Evolutionary conservation across 2,888 invertebrate genomes (phyloP).

Genomic region (Drosophila birchii): DNA sequence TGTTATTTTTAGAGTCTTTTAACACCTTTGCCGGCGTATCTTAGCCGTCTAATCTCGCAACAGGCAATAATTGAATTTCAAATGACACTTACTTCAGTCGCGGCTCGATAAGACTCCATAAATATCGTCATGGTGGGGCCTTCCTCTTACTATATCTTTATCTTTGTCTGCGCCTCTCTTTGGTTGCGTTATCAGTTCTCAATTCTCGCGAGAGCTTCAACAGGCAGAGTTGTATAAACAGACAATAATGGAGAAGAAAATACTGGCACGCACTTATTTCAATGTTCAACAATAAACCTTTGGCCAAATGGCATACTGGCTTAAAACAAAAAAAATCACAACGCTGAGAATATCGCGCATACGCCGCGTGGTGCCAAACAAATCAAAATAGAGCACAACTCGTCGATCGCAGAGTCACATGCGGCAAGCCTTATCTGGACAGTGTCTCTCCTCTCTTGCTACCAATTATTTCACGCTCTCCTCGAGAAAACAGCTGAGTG

Average conservation of each 20-base stretch:
- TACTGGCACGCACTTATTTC: slow-evolving; percentile 38
- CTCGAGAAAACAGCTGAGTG: slow-evolving; percentile 57
- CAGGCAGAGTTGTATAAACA: slow-evolving; percentile 11
- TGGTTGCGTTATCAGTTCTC: slow-evolving; percentile 56
- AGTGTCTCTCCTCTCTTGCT: neutral
- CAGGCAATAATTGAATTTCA: slow-evolving; percentile 51
- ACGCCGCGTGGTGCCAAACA: slow-evolving; percentile 63
- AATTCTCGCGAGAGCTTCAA: slow-evolving; percentile 40
- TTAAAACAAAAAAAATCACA: neutral
- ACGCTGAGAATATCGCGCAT: slow-evolving; percentile 55
- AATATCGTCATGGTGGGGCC: slow-evolving; percentile 15
- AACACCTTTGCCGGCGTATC: slow-evolving; percentile 19
- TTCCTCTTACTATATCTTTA: slow-evolving; percentile 18
- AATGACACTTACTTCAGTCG: slow-evolving; percentile 62
- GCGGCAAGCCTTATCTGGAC: slow-evolving; percentile 52
- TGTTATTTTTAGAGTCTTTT: slow-evolving; percentile 19
- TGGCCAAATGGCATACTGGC: slow-evolving; percentile 55
- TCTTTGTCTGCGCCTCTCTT: slow-evolving; percentile 12
- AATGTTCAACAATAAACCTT: slow-evolving; percentile 73
- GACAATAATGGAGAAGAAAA: slow-evolving; percentile 6
- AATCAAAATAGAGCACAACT: slow-evolving; percentile 23
- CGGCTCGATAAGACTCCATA: slow-evolving; percentile 55
- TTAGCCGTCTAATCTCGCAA: slow-evolving; percentile 43
- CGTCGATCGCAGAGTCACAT: slow-evolving; percentile 61
- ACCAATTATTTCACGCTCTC: neutral